Base-by-base conservation (phyloP, 1,140 invertebrate genomes). In the Meloidogyne hapla region DNA sequence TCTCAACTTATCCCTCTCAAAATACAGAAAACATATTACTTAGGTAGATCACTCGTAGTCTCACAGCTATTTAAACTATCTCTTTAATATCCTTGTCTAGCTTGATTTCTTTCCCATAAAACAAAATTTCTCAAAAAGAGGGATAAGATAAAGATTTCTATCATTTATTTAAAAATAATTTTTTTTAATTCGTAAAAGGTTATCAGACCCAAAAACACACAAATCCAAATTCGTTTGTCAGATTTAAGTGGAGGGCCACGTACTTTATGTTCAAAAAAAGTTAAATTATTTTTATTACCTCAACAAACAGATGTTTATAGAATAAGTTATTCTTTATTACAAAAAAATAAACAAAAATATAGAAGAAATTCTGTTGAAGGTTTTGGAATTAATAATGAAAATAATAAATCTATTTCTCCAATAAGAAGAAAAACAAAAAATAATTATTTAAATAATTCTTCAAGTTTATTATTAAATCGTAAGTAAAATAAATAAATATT, bases 171-270 rank as follows among this genome's bases (percentile, higher is more conserved):
- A 3, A 33, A 33, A 33, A 33, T 33, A 69, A 65, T 13, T 76
- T 33, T 8, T 10, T 71, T 28, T 21, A 21, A 15, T 69, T 25
- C n/a, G n/a, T 69, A 76, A 8, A 2, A 48, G 72, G 76, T 77
- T 21, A 38, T 81, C 40, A 80, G 74, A 63, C 80, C 80, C 25
- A 23, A 82, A 38, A 81, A 83, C 38, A 81, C 80, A 6, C 72
- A 82, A 23, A 82, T 81, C 33, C 48, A 83, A 28, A 61, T 81
- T 28, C 71, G 70, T 68, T 66, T 81, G 25, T 61, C 45, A 9
- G 76, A 81, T 40, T 71, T 75, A 61, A 38, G 64, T n/a, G 25
- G 56, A 68, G 61, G 67, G 12, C 61, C 81, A 21, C 62, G 68
- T 25, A 83, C 81, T 42, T 42, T 81, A 33, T 79, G 75, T 42